Evolutionary conservation across 2,888 invertebrate genomes (phyloP).

Genomic region (Apoderus coryli): DNA sequence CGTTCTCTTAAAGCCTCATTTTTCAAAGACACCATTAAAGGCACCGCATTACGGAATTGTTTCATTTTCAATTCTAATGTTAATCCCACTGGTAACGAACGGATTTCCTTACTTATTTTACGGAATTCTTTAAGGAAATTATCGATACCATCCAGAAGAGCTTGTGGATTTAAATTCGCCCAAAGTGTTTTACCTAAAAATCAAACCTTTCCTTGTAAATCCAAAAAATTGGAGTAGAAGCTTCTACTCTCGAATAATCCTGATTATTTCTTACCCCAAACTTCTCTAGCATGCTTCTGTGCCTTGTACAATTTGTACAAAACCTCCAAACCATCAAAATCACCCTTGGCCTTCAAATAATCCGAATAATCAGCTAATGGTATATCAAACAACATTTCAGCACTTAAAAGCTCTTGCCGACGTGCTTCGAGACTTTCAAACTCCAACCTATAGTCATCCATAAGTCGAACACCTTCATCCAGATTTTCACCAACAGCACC

Average conservation of each 20-base stretch:
- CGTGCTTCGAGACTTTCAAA: conserved; percentile 53
- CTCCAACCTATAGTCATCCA: conserved; percentile 53
- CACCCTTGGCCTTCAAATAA: conserved; percentile 46
- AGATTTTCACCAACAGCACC: conserved; percentile 64
- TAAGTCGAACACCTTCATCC: conserved; percentile 52
- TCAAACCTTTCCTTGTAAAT: too few species aligned
- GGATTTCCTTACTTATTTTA: conserved; percentile 51
- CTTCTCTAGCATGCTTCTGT: conserved; percentile 60
- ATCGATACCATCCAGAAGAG: conserved; percentile 74
- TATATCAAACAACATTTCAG: conserved; percentile 79
- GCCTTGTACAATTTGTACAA: conserved; percentile 66
- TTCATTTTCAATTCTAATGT: conserved; percentile 72
- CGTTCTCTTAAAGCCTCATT: conserved; percentile 80
- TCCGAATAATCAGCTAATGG: conserved; percentile 71
- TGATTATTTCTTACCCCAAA: too few species aligned
- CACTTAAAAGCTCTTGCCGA: conserved; percentile 47
- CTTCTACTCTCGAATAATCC: too few species aligned
- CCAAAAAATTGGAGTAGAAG: too few species aligned
- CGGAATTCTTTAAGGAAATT: conserved; percentile 65
- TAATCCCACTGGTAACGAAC: conserved; percentile 45
- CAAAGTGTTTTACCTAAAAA: conserved; percentile 75
- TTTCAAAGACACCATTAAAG: conserved; percentile 80
- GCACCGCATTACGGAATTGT: conserved; percentile 74
- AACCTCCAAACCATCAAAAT: conserved; percentile 51
- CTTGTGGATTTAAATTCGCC: conserved; percentile 74